Conservation (phyloP, 1,140 invertebrate genomes). For the Phthorimaea operculella region DNA sequence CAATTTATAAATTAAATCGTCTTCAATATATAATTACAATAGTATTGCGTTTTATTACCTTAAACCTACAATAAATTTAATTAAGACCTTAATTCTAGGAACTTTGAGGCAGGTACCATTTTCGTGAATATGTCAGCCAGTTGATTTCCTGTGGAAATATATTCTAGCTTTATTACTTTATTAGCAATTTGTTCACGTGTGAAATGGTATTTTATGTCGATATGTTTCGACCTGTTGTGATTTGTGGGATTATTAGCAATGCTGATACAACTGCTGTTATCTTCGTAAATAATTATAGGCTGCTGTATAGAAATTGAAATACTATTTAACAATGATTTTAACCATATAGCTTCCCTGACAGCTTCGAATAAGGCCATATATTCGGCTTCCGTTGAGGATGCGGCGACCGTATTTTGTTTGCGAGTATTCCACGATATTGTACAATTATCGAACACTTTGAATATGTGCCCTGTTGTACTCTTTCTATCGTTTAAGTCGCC, state of each 20-base stretch:
- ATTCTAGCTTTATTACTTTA: slow-evolving; percentile 18
- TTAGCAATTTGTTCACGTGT: slow-evolving; percentile 18
- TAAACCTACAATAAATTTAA: slow-evolving; percentile 8
- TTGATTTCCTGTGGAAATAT: slow-evolving; percentile 26
- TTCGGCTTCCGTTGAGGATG: slow-evolving; percentile 31
- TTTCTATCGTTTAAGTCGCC: slow-evolving; percentile 10
- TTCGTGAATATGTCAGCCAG: slow-evolving; percentile 31
- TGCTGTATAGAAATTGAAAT: neutral
- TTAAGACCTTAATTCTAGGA: slow-evolving; percentile 17
- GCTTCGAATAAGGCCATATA: slow-evolving; percentile 34
- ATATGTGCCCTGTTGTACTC: slow-evolving; percentile 15
- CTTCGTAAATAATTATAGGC: slow-evolving; percentile 16
- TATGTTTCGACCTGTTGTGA: slow-evolving; percentile 23
- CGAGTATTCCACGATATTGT: slow-evolving; percentile 27
- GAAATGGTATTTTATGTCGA: slow-evolving; percentile 28
- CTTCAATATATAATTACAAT: too few species aligned
- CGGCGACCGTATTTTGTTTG: slow-evolving; percentile 33
- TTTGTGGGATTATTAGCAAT: slow-evolving; percentile 22
- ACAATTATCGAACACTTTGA: slow-evolving; percentile 14
- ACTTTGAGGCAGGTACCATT: slow-evolving; percentile 13
- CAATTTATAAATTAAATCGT: too few species aligned
- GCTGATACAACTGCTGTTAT: slow-evolving; percentile 20
- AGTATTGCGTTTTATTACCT: too few species aligned
- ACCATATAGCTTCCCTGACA: slow-evolving; percentile 29
- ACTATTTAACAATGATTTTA: slow-evolving; percentile 16